phyloP scores from a whole-genome alignment of 2,113 vertebrate genomes.

The Paratilapia polleni region DNA sequence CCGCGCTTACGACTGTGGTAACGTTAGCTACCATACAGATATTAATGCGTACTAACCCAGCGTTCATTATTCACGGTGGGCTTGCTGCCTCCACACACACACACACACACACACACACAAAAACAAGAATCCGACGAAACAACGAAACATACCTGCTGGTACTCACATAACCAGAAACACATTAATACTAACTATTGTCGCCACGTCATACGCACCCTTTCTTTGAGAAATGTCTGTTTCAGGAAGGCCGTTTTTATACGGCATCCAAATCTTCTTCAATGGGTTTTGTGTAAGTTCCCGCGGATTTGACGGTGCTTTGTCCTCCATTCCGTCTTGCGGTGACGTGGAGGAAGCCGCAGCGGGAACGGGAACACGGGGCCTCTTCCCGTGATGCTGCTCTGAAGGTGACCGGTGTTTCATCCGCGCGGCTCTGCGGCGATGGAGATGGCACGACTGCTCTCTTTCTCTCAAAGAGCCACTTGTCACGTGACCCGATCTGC shows the following conservation, averaged over 20 bases:
- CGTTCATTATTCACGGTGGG: background rate
- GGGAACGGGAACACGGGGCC: slow-evolving; percentile 38
- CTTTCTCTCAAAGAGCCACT: background rate
- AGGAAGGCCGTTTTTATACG: slow-evolving; percentile 88
- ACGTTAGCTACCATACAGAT: background rate
- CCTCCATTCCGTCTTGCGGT: slow-evolving; percentile 57
- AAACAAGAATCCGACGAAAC: background rate
- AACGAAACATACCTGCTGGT: background rate
- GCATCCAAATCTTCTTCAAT: slow-evolving; percentile 93
- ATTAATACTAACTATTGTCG: background rate
- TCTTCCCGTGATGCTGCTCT: slow-evolving; percentile 63
- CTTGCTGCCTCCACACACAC: background rate
- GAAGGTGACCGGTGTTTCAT: slow-evolving; percentile 73
- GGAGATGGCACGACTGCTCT: background rate
- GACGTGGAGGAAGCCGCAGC: slow-evolving; percentile 25
- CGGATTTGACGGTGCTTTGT: slow-evolving; percentile 58
- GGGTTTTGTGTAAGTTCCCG: slow-evolving; percentile 92
- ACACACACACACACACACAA: background rate
- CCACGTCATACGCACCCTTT: slow-evolving; percentile 81
- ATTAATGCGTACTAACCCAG: background rate
- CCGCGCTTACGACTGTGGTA: background rate
- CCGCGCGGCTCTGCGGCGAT: slow-evolving; percentile 2
- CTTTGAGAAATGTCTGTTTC: slow-evolving; percentile 87
- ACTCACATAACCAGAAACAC: background rate
- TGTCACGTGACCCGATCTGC: slow-evolving; percentile 47